These are phyloP conservation scores for Pantelozetes paolii DNA, from an alignment of 2,888 invertebrate species.

Conservation along the genomic window DNA sequence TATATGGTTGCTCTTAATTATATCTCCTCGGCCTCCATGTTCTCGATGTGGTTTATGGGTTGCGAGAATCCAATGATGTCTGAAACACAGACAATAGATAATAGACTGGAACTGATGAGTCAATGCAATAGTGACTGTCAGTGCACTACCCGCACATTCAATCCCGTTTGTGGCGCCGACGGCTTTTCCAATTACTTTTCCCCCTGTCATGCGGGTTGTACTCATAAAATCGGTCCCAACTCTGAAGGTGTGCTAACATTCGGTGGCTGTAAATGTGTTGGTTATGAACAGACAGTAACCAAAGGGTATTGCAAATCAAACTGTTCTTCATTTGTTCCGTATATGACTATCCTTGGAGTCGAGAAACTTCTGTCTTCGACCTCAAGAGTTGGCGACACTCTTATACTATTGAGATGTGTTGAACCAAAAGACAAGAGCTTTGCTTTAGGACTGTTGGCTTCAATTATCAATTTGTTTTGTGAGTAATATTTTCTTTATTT, in stretches of 20 bases:
- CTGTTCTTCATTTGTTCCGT: constrained; percentile 55
- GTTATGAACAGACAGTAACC: constrained; percentile 49
- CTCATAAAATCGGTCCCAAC: constrained; percentile 13
- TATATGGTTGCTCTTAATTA: constrained; percentile 50
- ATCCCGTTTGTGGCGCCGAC: constrained; percentile 46
- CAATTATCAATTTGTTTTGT: constrained; percentile 22
- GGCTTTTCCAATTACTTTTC: constrained; percentile 61
- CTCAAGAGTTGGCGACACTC: constrained; percentile 63
- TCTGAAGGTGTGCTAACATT: constrained; percentile 23
- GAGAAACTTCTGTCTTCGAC: constrained; percentile 63
- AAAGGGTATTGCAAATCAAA: constrained; percentile 58
- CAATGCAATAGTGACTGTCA: constrained; percentile 46
- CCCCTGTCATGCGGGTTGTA: constrained; percentile 68
- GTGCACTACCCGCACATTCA: constrained; percentile 44
- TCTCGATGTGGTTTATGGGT: constrained; percentile 44
- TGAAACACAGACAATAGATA: neutral
- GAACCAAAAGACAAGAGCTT: constrained; percentile 47
- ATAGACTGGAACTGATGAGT: constrained; percentile 45
- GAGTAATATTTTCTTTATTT: neutral
- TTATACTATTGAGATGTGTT: constrained; percentile 54
- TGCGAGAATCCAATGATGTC: constrained; percentile 49
- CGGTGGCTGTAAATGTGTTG: constrained; percentile 36
- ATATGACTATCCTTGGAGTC: constrained; percentile 49
- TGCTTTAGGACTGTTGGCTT: constrained; percentile 43
- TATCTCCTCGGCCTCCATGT: constrained; percentile 42